phyloP scores from a whole-genome alignment of 1,140 invertebrate species.

The Drosophila kurseongensis region DNA sequence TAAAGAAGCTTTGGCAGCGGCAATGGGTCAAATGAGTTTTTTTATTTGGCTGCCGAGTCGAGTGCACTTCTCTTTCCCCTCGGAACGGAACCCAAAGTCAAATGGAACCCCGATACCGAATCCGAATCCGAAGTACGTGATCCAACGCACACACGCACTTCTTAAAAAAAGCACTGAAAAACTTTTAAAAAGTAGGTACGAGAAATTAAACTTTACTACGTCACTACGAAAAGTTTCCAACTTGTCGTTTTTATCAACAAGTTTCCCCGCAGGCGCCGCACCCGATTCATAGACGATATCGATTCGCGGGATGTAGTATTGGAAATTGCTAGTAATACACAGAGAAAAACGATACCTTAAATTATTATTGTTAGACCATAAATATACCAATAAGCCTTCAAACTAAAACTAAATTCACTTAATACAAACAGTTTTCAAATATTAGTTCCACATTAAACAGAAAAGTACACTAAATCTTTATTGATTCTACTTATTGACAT shows the following conservation, averaged over 20 bases:
- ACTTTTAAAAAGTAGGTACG: not conserved
- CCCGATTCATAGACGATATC: not conserved
- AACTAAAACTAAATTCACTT: no score
- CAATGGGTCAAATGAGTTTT: constrained; percentile 16
- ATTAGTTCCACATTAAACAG: no score
- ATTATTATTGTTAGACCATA: not conserved
- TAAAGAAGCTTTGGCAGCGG: constrained; percentile 7
- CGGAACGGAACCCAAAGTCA: not conserved
- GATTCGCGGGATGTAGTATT: not conserved
- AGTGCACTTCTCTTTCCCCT: not conserved
- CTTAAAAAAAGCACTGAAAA: not conserved
- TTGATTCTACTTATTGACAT: no score
- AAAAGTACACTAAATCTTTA: no score
- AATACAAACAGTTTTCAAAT: no score
- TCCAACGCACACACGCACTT: constrained; percentile 14
- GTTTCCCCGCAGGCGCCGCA: not conserved
- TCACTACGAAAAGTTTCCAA: constrained; percentile 18
- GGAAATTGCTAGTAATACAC: not conserved
- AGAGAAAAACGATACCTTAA: not conserved
- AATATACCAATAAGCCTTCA: no score
- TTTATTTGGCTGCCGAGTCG: not conserved
- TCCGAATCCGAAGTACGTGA: constrained; percentile 2
- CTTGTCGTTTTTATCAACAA: not conserved
- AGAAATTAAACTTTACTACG: constrained; percentile 13
- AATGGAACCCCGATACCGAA: not conserved